Evolutionary conservation across 2,888 invertebrate genomes (phyloP).

Genomic region (Oxyteleia sp.): DNA sequence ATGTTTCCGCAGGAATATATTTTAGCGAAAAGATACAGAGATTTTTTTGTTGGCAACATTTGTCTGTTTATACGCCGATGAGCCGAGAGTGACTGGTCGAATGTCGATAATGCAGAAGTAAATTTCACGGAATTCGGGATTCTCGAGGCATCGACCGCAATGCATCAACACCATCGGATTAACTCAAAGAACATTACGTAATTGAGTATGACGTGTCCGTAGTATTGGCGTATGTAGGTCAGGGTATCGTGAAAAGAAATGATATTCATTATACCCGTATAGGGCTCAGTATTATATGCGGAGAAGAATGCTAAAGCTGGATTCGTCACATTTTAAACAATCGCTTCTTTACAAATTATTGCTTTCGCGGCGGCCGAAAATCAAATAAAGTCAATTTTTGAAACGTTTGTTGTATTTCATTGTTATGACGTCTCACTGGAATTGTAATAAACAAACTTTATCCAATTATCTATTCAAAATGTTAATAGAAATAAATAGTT

Average conservation of each 20-base stretch:
- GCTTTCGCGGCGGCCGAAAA: no score
- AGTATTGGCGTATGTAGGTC: constrained; percentile 83
- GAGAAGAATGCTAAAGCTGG: constrained; percentile 53
- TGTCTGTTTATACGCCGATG: neutral
- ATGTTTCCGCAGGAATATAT: no score
- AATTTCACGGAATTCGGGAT: constrained; percentile 36
- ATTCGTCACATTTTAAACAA: constrained; percentile 43
- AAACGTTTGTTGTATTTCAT: no score
- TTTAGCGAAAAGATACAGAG: no score
- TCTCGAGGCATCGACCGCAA: constrained; percentile 64
- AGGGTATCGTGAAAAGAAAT: constrained; percentile 86
- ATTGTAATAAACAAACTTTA: no score
- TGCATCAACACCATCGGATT: constrained; percentile 53
- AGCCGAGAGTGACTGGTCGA: neutral
- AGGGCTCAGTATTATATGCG: constrained; percentile 80
- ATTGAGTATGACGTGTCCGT: constrained; percentile 81
- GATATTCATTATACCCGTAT: constrained; percentile 86
- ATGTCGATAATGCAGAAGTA: constrained; percentile 3
- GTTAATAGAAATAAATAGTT: no score
- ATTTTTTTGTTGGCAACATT: neutral
- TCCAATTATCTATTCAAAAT: no score
- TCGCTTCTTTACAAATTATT: constrained; percentile 6
- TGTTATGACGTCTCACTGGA: no score
- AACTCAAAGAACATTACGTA: constrained; percentile 70
- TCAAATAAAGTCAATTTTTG: no score